Conservation (phyloP, 2,113 vertebrate species). For the Gymnobelideus leadbeateri region DNA sequence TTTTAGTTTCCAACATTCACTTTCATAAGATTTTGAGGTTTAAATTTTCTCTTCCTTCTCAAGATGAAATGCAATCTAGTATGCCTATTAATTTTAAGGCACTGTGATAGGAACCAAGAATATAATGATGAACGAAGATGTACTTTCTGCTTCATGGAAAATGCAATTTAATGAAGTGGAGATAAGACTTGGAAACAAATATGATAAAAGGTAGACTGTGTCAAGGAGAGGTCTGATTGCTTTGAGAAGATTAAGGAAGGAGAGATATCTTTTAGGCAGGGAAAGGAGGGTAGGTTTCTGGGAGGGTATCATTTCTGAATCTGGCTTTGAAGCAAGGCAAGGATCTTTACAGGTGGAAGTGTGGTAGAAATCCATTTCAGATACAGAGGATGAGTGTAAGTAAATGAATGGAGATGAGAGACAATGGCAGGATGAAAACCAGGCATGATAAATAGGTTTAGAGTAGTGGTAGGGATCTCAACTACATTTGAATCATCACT, state of each 20-base stretch:
- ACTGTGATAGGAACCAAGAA: too few species aligned
- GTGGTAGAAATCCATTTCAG: too few species aligned
- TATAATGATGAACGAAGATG: too few species aligned
- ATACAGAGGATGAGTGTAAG: background rate
- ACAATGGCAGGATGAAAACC: background rate
- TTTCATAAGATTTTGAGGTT: too few species aligned
- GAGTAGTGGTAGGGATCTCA: background rate
- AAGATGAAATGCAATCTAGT: too few species aligned
- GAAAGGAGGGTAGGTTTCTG: background rate
- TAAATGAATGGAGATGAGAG: background rate
- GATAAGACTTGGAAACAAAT: too few species aligned
- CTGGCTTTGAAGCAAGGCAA: background rate
- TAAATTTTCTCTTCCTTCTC: too few species aligned
- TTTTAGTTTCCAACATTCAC: too few species aligned
- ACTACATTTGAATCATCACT: background rate
- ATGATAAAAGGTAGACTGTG: background rate
- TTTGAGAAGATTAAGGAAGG: background rate
- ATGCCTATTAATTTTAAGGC: too few species aligned
- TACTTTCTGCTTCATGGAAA: too few species aligned
- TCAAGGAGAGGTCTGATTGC: background rate
- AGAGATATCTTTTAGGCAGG: background rate
- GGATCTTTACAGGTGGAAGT: background rate
- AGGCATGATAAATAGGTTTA: background rate
- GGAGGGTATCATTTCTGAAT: background rate
- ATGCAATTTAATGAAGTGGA: too few species aligned